phyloP scores from a whole-genome alignment of 2,888 invertebrate genomes.

The Eupithecia pulchellata region DNA sequence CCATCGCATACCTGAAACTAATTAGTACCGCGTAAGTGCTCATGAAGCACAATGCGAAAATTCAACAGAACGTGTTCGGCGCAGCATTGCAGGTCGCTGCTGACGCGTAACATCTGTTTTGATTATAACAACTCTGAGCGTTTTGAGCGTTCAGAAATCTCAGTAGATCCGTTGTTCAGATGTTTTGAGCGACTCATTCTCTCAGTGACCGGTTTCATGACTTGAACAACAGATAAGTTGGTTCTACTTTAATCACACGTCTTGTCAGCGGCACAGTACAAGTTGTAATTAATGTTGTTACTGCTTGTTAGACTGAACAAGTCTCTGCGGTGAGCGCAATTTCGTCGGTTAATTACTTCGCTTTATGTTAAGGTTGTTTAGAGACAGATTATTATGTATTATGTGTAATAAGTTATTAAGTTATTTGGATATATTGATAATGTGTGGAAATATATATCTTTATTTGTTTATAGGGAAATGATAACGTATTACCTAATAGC shows the following conservation, averaged over 20 bases:
- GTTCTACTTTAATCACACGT: constrained; percentile 27
- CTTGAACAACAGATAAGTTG: neutral
- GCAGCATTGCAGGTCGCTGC: no score
- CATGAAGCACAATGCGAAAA: no score
- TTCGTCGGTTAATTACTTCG: constrained; percentile 43
- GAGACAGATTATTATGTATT: neutral
- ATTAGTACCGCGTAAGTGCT: no score
- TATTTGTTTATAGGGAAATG: neutral
- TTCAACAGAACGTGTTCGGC: no score
- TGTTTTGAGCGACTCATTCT: neutral
- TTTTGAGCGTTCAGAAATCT: no score
- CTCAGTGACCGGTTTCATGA: neutral
- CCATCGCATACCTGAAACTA: no score
- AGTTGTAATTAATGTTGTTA: constrained; percentile 51
- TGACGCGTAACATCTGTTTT: no score
- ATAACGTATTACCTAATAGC: no score
- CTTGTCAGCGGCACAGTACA: constrained; percentile 34
- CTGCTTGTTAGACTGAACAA: constrained; percentile 28
- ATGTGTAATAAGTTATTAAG: neutral
- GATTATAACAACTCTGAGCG: no score
- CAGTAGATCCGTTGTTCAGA: no score
- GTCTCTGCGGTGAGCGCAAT: constrained; percentile 45
- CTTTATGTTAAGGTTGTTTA: constrained; percentile 19
- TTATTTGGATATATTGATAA: neutral
- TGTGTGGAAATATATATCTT: neutral